Conservation (phyloP, 2,797 vertebrate species). For the Ctenochaetus hawaiiensis region DNA sequence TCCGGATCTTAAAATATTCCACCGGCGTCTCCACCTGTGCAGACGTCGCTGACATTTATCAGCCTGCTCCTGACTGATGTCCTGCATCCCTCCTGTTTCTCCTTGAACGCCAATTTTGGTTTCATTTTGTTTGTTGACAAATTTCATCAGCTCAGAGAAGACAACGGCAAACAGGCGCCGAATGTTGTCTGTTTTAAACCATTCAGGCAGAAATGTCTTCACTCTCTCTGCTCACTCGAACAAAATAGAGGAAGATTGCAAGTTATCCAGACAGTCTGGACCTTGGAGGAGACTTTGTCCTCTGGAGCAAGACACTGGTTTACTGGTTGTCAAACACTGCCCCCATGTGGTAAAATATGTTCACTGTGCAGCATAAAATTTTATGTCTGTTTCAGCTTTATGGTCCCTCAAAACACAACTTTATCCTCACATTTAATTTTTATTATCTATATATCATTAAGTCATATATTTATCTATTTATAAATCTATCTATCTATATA, state of each 20-base stretch:
- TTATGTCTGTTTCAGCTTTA: neutral
- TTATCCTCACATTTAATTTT: neutral
- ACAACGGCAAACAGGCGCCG: slow-evolving; percentile 36
- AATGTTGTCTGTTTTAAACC: slow-evolving; percentile 35
- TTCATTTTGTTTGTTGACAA: slow-evolving; percentile 65
- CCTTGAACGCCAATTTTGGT: slow-evolving; percentile 59
- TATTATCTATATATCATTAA: neutral
- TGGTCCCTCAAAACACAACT: neutral
- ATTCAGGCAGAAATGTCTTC: slow-evolving; percentile 44
- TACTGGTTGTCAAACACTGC: slow-evolving; percentile 65
- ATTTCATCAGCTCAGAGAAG: slow-evolving; percentile 56
- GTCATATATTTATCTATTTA: too few species aligned
- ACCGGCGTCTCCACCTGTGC: slow-evolving; percentile 19
- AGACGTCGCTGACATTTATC: slow-evolving; percentile 56
- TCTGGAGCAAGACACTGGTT: slow-evolving; percentile 10
- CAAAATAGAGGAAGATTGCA: slow-evolving; percentile 61
- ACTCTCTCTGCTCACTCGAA: slow-evolving; percentile 18
- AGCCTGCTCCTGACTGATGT: slow-evolving; percentile 56
- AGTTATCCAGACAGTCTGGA: slow-evolving; percentile 68
- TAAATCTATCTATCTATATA: too few species aligned
- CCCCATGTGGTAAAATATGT: slow-evolving; percentile 56
- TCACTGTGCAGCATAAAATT: neutral
- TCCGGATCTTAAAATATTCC: slow-evolving; percentile 59
- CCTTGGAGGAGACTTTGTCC: slow-evolving; percentile 59
- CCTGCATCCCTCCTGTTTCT: slow-evolving; percentile 41